Base-by-base conservation (phyloP, 2,888 invertebrate genomes). In the Rotaria magnacalcarata region DNA sequence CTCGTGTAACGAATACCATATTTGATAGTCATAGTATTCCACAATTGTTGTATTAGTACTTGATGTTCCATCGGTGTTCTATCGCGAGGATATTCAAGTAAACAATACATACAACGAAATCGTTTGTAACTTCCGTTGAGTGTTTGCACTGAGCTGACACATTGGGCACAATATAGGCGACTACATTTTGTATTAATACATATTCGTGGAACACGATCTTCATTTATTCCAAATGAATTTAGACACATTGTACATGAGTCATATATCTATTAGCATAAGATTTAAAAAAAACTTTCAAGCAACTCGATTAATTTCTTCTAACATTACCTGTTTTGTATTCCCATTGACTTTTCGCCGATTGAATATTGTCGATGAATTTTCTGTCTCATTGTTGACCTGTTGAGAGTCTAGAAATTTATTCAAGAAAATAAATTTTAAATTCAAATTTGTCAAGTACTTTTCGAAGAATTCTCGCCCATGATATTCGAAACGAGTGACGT, bases 41-140 rank as follows among this genome's bases (percentile, higher is more conserved):
- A 80, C 47, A 80, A n/a, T n/a, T 47, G 47, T 47, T 80, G 16
- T 1, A 47, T 21, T 2, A 80, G 80, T 47, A 6, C 0, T n/a
- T 21, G 47, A 80, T 80, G 21, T 14, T 47, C 47, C 14, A 19
- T n/a, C 8, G 80, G 80, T n/a, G 5, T n/a, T 43, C 47, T 47
- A 10, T 80, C 24, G 1, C 8, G 67, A 34, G 67, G 34, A 80
- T 80, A 80, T 80, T 80, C 80, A 21, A 43, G 24, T 10, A 47
- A 24, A 47, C 80, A 80, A 47, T 47, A 80, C 80, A 80, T 80
- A 80, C 80, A 80, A 47, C 80, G 80, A 80, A 80, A 80, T 19
- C 24, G 21, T 80, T 47, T 80, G 24, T 11, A 14, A 47, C 8
- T 43, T 16, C 67, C 67, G 47, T 47, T 47, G 47, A 47, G n/a